These are phyloP conservation scores for Biston stratarius DNA, from an alignment of 2,888 invertebrate species.

Conservation along the genomic window DNA sequence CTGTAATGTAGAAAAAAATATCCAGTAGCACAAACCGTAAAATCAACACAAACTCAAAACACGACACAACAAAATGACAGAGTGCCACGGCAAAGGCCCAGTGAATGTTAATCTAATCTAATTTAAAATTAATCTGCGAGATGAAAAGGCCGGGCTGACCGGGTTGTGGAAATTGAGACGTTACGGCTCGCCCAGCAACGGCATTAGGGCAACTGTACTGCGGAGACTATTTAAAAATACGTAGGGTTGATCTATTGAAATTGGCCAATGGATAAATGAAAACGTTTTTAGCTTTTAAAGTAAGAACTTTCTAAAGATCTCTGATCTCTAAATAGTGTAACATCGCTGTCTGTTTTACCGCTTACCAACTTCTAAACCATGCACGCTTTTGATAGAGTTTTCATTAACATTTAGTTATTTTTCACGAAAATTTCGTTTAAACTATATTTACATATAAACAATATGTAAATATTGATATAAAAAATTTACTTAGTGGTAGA, in stretches of 20 bases:
- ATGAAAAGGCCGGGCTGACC: constrained; percentile 68
- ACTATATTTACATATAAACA: too few species aligned
- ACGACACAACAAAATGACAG: constrained; percentile 66
- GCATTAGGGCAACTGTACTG: constrained; percentile 67
- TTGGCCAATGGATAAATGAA: constrained; percentile 4
- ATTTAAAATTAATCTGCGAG: constrained; percentile 78
- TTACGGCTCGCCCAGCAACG: constrained; percentile 63
- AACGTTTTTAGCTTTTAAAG: background rate
- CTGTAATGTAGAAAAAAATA: background rate
- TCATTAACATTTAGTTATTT: too few species aligned
- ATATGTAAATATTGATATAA: too few species aligned
- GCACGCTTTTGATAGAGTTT: too few species aligned
- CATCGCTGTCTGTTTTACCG: too few species aligned
- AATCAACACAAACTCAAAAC: constrained; percentile 46
- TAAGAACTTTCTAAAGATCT: too few species aligned
- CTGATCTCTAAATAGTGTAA: too few species aligned
- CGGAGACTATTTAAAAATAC: constrained; percentile 61
- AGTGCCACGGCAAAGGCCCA: constrained; percentile 63
- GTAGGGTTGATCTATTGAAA: constrained; percentile 40
- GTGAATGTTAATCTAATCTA: constrained; percentile 75
- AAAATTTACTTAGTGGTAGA: too few species aligned
- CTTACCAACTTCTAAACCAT: too few species aligned
- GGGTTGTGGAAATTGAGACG: constrained; percentile 64
- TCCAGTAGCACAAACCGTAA: constrained; percentile 16
- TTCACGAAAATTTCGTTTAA: too few species aligned